Evolutionary conservation across 2,113 vertebrate genomes (phyloP), one percentile per base, ranked within the genome.

Genomic region (Corynorhinus townsendii): DNA sequence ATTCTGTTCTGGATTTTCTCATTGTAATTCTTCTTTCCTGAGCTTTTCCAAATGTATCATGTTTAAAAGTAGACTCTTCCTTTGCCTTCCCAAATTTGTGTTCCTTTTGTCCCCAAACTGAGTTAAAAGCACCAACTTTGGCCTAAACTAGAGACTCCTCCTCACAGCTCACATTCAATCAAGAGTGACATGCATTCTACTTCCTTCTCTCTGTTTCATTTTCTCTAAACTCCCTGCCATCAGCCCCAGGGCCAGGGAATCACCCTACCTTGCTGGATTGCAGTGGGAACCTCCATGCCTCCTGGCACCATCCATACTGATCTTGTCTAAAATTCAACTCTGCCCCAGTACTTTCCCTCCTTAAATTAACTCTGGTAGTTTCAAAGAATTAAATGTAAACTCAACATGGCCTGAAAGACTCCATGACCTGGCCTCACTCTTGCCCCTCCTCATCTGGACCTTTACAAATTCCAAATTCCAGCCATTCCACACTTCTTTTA

Each of bases 1-100:
- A 7, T 72, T 87, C 76, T 85, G 22, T 52, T 72, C 33, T 72
- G 64, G 59, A 62, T 82, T 72, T 95, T 87, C 40, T 91, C 4
- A 16, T 93, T 81, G 28, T 86, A 82, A 75, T 69, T 14, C 11
- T 73, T 6, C 20, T 20, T 82, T 45, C 11, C 43, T 72, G 45
- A 84, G 7, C 14, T 86, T 91, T 82, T 75, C 43, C 59, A 71
- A 71, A 72, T 81, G 59, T n/a, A 86, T 75, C 30, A 10, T 17
- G 9, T 84, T 86, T 75, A 66, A 84, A 62, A 93, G 33, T 33
- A 40, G 72, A 8, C 56, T 66, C 3, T 16, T 28, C n/a, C 1
- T 47, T 47, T 89, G 28, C 33, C 79, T 93, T 71, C 38, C 62
- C 43, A 92, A 86, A 47, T 49, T 33, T 86, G 40, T 66, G 22